Percentiles rank a stretch among this genome's conserved stretches.
These are phyloP conservation scores for Redunca redunca DNA, from an alignment of 2,113 vertebrate genomes.

Conservation along the genomic window DNA sequence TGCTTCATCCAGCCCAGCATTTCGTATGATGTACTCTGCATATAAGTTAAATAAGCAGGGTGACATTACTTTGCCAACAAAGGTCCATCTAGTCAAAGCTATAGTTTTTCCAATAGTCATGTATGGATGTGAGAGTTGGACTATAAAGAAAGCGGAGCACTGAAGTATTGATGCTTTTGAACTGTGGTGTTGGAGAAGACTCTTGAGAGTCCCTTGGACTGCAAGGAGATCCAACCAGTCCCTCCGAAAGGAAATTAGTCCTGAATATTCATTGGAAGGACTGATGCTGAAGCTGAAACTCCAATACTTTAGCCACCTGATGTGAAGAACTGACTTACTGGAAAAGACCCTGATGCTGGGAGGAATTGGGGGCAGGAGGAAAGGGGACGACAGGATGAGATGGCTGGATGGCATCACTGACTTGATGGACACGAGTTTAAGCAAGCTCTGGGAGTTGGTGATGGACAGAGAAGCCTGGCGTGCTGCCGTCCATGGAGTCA, in stretches of 20 bases:
- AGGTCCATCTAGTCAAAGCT: not conserved
- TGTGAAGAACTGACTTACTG: not conserved
- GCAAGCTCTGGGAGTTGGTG: not conserved
- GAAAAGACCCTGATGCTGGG: not conserved
- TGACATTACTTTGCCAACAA: not conserved
- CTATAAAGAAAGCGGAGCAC: accelerated
- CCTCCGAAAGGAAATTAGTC: not conserved
- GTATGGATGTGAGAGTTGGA: not conserved
- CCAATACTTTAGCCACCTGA: not conserved
- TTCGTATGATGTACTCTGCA: accelerated
- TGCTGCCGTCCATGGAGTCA: not conserved
- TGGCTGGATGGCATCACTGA: not conserved
- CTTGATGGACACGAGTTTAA: not conserved
- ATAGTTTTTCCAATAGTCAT: not conserved
- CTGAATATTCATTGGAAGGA: not conserved
- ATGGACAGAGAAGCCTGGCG: not conserved
- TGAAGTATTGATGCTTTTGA: not conserved
- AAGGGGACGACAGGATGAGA: not conserved
- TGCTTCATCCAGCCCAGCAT: not conserved
- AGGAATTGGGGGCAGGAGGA: not conserved
- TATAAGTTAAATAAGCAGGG: not conserved
- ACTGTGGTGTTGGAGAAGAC: not conserved
- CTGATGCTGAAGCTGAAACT: not conserved
- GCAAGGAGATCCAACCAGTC: not conserved
- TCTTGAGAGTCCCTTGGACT: not conserved